A percentile compares a stretch with the other conserved stretches of the same genome.
Conservation (phyloP, 2,888 invertebrate species). For the Ophion ventricosus region DNA sequence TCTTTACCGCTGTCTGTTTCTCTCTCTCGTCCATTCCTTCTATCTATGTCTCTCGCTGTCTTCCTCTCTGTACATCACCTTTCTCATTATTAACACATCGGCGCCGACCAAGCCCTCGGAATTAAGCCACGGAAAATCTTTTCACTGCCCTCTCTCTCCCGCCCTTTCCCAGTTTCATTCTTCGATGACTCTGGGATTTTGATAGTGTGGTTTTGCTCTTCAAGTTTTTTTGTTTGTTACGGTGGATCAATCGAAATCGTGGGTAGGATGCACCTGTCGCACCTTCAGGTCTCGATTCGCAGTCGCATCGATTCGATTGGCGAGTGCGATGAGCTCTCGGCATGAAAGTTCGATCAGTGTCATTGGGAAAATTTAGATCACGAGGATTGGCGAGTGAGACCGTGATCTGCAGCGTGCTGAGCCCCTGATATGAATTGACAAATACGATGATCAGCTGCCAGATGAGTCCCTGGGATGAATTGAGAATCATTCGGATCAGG, state of each 20-base stretch:
- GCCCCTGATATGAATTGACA: too few species aligned
- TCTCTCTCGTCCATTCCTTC: conserved; percentile 12
- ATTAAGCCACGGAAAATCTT: conserved; percentile 67
- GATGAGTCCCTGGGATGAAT: too few species aligned
- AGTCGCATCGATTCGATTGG: too few species aligned
- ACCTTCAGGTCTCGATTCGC: too few species aligned
- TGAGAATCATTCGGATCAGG: too few species aligned
- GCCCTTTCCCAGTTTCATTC: conserved; percentile 1
- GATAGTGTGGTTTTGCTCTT: background rate
- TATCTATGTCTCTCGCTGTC: conserved; percentile 15
- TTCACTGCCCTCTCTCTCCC: conserved; percentile 9
- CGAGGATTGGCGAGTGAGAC: too few species aligned
- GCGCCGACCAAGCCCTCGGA: conserved; percentile 75
- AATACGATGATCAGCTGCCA: too few species aligned
- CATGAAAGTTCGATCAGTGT: too few species aligned
- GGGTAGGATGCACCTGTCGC: background rate
- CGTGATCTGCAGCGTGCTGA: too few species aligned
- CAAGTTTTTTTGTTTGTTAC: conserved; percentile 20
- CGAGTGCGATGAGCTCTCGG: too few species aligned
- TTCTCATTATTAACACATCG: conserved; percentile 82
- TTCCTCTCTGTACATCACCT: conserved; percentile 67
- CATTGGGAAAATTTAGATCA: too few species aligned
- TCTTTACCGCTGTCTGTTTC: conserved; percentile 70
- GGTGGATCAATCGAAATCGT: conserved; percentile 16
- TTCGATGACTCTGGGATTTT: conserved; percentile 15